phyloP scores from a whole-genome alignment of 2,888 invertebrate species.

The Chrysomela aeneicollis region DNA sequence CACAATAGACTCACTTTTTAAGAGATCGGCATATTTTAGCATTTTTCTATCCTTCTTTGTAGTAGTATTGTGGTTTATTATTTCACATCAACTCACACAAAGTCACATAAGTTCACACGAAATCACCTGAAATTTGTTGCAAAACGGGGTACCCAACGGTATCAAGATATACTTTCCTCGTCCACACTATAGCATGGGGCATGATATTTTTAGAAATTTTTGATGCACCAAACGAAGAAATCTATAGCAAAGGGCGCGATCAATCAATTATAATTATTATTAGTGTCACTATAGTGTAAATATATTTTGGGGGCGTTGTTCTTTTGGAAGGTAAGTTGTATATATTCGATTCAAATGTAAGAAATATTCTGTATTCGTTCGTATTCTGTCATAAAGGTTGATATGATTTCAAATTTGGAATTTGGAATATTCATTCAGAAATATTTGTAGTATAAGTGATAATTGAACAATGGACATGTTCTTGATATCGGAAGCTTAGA shows the following conservation, averaged over 20 bases:
- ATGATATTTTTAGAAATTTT: conserved; percentile 46
- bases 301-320: not conserved
- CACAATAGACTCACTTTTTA: conserved; percentile 21
- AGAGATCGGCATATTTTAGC: conserved; percentile 39
- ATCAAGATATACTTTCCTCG: conserved; percentile 61
- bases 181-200: conserved; percentile 59
- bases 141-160: conserved; percentile 52
- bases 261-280: not conserved
- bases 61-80: conserved; percentile 51
- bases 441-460: too few relatives aligned
- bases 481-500: too few relatives aligned
- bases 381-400: too few relatives aligned
- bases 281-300: not conserved
- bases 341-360: too few relatives aligned
- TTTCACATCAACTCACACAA: conserved; percentile 44
- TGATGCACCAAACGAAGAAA: conserved; percentile 16
- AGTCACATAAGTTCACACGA: conserved; percentile 43
- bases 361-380: too few relatives aligned
- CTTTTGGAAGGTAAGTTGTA: too few relatives aligned
- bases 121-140: conserved; percentile 22
- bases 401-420: too few relatives aligned
- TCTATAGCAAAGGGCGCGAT: conserved; percentile 23
- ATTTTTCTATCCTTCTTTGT: conserved; percentile 40
- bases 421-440: too few relatives aligned
- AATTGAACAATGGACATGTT: too few relatives aligned